Percentiles rank a stretch among this genome's conserved stretches.
Conservation (phyloP, 2,888 invertebrate genomes). For the Baronia brevicornis region DNA sequence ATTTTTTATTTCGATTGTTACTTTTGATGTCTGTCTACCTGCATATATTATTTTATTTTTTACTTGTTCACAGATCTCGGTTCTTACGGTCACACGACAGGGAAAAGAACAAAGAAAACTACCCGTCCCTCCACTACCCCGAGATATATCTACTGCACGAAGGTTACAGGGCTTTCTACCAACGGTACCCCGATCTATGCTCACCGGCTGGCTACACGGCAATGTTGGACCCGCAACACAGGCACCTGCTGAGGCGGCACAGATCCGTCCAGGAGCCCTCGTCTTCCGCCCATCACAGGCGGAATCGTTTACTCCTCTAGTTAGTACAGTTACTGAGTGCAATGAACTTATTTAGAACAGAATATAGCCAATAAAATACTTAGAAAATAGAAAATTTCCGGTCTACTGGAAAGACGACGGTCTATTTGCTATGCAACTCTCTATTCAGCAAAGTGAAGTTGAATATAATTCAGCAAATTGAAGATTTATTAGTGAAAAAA, state of each 20-base stretch:
- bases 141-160: constrained; percentile 95
- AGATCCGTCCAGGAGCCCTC: constrained; percentile 42
- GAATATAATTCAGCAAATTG: constrained; percentile 10
- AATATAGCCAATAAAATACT: neutral
- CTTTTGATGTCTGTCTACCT: too few relatives aligned
- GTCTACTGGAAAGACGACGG: constrained; percentile 20
- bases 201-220: constrained; percentile 85
- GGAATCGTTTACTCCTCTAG: constrained; percentile 22
- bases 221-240: constrained; percentile 90
- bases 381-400: neutral
- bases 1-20: too few relatives aligned
- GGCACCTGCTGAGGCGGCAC: constrained; percentile 82
- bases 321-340: constrained; percentile 9
- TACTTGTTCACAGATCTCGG: constrained; percentile 77
- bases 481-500: constrained; percentile 13
- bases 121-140: constrained; percentile 91
- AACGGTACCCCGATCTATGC: constrained; percentile 76
- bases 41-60: too few relatives aligned
- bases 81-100: constrained; percentile 91
- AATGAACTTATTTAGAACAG: constrained; percentile 11
- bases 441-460: constrained; percentile 8
- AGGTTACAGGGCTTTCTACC: constrained; percentile 79
- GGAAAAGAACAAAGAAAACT: constrained; percentile 83
- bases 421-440: constrained; percentile 12
- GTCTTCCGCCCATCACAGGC: constrained; percentile 17